Percentiles rank a stretch among this genome's conserved stretches.
Evolutionary conservation across 1,140 invertebrate genomes (phyloP).

Genomic region (Ceratitis capitata): DNA sequence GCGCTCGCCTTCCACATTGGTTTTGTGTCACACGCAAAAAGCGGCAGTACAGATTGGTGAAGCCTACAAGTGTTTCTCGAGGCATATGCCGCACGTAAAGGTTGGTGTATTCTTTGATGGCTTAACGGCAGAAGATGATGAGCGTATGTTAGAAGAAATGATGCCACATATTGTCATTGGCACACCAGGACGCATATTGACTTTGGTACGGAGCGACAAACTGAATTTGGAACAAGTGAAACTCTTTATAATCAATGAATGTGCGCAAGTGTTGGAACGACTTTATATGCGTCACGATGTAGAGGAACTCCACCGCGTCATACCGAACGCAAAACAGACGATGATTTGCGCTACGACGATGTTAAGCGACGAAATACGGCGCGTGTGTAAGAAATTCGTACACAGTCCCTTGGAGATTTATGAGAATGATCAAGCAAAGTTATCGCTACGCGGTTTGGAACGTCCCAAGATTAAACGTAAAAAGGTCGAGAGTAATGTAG

Average conservation of each 20-base stretch:
- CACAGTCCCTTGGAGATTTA: slow-evolving; percentile 99
- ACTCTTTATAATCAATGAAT: slow-evolving; percentile 98
- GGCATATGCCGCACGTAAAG: slow-evolving; percentile 85
- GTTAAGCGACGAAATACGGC: slow-evolving; percentile 98
- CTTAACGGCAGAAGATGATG: slow-evolving; percentile 95
- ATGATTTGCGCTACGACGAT: slow-evolving; percentile 99
- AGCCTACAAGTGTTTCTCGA: slow-evolving; percentile 98
- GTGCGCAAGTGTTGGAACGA: slow-evolving; percentile 98
- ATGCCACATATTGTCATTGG: slow-evolving; percentile 98
- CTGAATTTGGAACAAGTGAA: slow-evolving; percentile 93
- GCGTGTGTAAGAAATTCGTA: slow-evolving; percentile 99
- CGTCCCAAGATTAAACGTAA: too few relatives aligned
- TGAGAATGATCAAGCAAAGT: slow-evolving; percentile 98
- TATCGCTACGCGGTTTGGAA: slow-evolving; percentile 97
- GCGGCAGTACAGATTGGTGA: slow-evolving; percentile 99
- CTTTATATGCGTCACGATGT: slow-evolving; percentile 99
- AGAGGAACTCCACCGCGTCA: slow-evolving; percentile 98
- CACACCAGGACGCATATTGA: slow-evolving; percentile 94
- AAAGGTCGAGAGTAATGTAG: too few relatives aligned
- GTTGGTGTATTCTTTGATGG: slow-evolving; percentile 95
- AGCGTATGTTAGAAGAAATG: slow-evolving; percentile 91
- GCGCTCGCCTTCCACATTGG: slow-evolving; percentile 93
- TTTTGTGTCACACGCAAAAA: slow-evolving; percentile 98
- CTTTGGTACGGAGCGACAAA: slow-evolving; percentile 89
- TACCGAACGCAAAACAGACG: slow-evolving; percentile 99